These are phyloP conservation scores for Tetropium fuscum DNA, from an alignment of 2,888 invertebrate species.

Conservation along the genomic window DNA sequence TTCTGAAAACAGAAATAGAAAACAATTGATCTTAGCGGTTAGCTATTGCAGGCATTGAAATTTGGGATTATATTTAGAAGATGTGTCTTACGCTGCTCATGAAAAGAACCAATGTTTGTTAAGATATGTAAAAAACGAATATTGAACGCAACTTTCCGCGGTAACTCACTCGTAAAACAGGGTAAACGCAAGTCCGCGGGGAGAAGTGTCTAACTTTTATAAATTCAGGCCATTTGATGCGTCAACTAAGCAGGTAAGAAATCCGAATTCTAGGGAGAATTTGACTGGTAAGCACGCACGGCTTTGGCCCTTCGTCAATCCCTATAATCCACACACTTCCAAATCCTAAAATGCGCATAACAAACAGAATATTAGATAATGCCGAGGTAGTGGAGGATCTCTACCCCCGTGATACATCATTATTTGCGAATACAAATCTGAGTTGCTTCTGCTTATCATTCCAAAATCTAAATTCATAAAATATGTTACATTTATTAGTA, in stretches of 20 bases:
- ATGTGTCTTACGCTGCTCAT: too few relatives aligned
- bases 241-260: conserved; percentile 15
- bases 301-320: conserved; percentile 17
- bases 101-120: too few relatives aligned
- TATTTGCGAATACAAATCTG: conserved; percentile 8
- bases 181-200: too few relatives aligned
- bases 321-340: conserved; percentile 27
- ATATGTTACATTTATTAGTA: too few relatives aligned
- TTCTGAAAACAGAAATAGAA: too few relatives aligned
- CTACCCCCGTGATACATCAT: conserved; percentile 14
- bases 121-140: too few relatives aligned
- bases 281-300: conserved; percentile 3
- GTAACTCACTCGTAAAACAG: too few relatives aligned
- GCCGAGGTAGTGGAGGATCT: conserved; percentile 12
- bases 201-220: not conserved
- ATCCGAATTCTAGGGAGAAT: conserved; percentile 9
- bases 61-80: too few relatives aligned
- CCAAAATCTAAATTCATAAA: too few relatives aligned
- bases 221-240: not conserved
- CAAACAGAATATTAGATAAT: conserved; percentile 31
- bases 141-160: too few relatives aligned
- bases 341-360: conserved; percentile 26
- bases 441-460: not conserved
- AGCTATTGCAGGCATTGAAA: too few relatives aligned
- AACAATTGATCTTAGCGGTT: too few relatives aligned